Conservation (phyloP, 2,888 invertebrate genomes). For the Thecocarcelia acutangulata region DNA sequence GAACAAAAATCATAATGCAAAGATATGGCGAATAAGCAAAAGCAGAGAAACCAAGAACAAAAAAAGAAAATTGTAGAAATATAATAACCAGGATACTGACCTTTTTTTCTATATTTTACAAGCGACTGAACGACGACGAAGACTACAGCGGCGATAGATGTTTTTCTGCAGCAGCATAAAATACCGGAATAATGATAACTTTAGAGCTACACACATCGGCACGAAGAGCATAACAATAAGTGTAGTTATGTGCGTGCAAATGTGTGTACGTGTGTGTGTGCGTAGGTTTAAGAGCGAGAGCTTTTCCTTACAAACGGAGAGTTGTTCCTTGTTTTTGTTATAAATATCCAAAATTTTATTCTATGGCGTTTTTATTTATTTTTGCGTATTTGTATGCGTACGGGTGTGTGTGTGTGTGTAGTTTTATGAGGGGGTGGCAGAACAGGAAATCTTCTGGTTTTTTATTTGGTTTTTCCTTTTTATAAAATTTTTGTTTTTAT, state of each 20-base stretch:
- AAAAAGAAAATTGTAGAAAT: slow-evolving; percentile 49
- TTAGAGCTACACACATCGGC: slow-evolving; percentile 4
- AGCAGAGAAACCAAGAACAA: slow-evolving; percentile 18
- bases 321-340: slow-evolving; percentile 21
- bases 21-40: not conserved
- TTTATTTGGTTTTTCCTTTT: slow-evolving; percentile 19
- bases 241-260: not conserved
- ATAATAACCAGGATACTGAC: slow-evolving; percentile 71
- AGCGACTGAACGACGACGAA: slow-evolving; percentile 24
- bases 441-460: slow-evolving; percentile 19
- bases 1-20: slow-evolving; percentile 15
- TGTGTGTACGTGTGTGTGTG: not conserved
- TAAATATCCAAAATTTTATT: slow-evolving; percentile 3
- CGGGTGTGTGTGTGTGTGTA: not conserved
- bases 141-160: slow-evolving; percentile 13
- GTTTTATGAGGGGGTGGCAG: not conserved
- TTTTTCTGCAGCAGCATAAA: slow-evolving; percentile 52
- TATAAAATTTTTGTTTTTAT: slow-evolving; percentile 3
- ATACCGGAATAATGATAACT: slow-evolving; percentile 67
- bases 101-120: slow-evolving; percentile 65
- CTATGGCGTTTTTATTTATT: not conserved
- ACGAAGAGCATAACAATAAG: slow-evolving; percentile 3
- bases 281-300: not conserved
- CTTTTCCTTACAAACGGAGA: slow-evolving; percentile 38
- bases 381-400: not conserved